Base-by-base conservation (phyloP, 2,113 vertebrate genomes). In the Cygnus buccinator region DNA sequence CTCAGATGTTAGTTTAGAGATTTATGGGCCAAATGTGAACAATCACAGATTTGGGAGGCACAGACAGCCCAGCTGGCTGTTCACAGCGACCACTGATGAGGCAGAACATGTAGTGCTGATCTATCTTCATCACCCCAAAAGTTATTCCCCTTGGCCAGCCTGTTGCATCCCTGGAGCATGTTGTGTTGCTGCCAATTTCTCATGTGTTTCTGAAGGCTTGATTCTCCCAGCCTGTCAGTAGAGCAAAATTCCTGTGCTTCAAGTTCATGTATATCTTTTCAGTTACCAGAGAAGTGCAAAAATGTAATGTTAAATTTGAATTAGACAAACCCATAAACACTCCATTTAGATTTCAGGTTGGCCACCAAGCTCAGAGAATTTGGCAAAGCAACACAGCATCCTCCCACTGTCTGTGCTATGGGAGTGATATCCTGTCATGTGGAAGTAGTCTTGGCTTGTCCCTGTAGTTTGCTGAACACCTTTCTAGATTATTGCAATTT, bases 401-500 rank as follows among this genome's bases (percentile, higher is more conserved):
- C 89, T 95, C 63, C 77, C 39, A 59, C 44, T 92, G 14, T 74
- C 63, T 95, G 39, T 37, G 50, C 29, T 48, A 46, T 5, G 5
- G 57, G 19, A 83, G 20, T 39, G 46, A 67, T 55, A 76, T 46
- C 26, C 31, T 66, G 9, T 44, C 3, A 0, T 26, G 76, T 77
- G 67, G 54, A 80, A 76, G 35, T 33, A 39, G 37, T 79, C 59
- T 94, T 95, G 90, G 86, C 59, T 78, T 57, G 22, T 87, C 46
- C 41, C 41, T 57, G 9, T 43, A 41, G 67, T 82, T 95, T 92
- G 59, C 48, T 29, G 85, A 93, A 93, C 72, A 93, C 89, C 78
- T 89, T 92, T 87, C 73, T 73, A 75, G 84, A 71, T 89, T 93
- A 87, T 35, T 92, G 58, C 35, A 87, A 83, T 91, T 89, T 93